These are phyloP conservation scores for Desmophyllum pertusum DNA, from an alignment of 92 coral and sea anemone genomes.

Conservation along the genomic window DNA sequence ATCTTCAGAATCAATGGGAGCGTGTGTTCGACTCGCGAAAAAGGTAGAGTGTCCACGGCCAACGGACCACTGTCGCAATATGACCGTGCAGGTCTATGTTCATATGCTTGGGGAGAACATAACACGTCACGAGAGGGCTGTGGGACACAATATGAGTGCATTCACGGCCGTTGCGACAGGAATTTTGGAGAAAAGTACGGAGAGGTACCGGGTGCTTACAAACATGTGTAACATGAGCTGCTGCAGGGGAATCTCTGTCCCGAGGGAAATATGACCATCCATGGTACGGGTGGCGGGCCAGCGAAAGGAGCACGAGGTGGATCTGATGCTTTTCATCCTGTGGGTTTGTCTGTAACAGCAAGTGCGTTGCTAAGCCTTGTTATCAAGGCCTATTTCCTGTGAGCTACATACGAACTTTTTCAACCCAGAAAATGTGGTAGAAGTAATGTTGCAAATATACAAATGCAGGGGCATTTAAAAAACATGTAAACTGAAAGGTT, in stretches of 20 bases:
- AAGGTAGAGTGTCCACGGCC: slow-evolving; percentile 24
- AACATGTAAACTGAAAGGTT: no score
- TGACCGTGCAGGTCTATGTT: slow-evolving; percentile 58
- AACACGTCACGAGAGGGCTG: slow-evolving; percentile 40
- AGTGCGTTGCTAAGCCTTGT: not conserved
- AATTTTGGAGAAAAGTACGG: slow-evolving; percentile 46
- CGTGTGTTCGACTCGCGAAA: slow-evolving; percentile 36
- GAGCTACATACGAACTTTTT: not conserved
- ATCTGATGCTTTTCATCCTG: not conserved
- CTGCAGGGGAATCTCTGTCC: slow-evolving; percentile 66
- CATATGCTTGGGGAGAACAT: slow-evolving; percentile 24
- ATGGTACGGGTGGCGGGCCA: not conserved
- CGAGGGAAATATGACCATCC: slow-evolving; percentile 33
- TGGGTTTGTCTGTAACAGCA: not conserved
- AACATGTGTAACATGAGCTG: slow-evolving; percentile 49
- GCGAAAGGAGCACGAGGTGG: slow-evolving; percentile 70
- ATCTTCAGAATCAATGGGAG: slow-evolving; percentile 64
- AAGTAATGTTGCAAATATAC: not conserved
- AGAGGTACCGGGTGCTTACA: slow-evolving; percentile 1
- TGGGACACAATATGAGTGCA: slow-evolving; percentile 52
- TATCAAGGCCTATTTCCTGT: not conserved
- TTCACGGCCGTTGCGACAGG: slow-evolving; percentile 37
- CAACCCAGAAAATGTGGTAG: not conserved
- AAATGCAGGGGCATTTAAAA: no score
- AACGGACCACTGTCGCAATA: slow-evolving; percentile 57